Evolutionary conservation across 2,113 vertebrate genomes (phyloP).

Genomic region (Ictalurus punctatus): DNA sequence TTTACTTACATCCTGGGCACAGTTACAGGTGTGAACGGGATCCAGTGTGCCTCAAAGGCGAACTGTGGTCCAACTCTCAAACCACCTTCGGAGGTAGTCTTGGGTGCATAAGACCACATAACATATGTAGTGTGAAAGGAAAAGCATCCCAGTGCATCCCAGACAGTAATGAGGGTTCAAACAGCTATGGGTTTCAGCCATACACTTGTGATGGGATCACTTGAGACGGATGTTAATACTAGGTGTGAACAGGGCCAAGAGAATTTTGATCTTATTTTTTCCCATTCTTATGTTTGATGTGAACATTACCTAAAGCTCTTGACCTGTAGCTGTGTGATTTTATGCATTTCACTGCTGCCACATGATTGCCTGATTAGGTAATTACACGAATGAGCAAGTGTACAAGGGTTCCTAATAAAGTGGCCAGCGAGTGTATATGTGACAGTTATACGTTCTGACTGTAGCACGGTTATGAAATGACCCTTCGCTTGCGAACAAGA

Average conservation of each 20-base stretch:
- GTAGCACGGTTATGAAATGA: slow-evolving; percentile 34
- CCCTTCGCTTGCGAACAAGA: slow-evolving; percentile 40
- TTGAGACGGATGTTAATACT: neutral
- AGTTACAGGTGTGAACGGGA: neutral
- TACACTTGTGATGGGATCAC: neutral
- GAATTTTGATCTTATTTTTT: neutral
- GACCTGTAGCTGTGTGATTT: neutral
- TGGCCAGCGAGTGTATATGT: neutral
- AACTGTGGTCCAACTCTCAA: neutral
- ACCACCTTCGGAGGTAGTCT: neutral
- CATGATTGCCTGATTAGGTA: neutral
- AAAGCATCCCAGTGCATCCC: neutral
- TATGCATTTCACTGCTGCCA: neutral
- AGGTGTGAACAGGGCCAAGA: neutral
- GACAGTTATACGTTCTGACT: slow-evolving; percentile 44
- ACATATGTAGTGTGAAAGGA: neutral
- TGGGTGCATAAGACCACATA: neutral
- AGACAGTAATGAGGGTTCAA: neutral
- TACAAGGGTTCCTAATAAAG: neutral
- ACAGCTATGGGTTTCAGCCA: neutral
- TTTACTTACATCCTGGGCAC: neutral
- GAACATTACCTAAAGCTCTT: neutral
- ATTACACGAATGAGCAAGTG: neutral
- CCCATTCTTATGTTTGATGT: neutral
- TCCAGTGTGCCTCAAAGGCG: neutral